phyloP scores from a whole-genome alignment of 2,113 vertebrate genomes.

The Albula goreensis region DNA sequence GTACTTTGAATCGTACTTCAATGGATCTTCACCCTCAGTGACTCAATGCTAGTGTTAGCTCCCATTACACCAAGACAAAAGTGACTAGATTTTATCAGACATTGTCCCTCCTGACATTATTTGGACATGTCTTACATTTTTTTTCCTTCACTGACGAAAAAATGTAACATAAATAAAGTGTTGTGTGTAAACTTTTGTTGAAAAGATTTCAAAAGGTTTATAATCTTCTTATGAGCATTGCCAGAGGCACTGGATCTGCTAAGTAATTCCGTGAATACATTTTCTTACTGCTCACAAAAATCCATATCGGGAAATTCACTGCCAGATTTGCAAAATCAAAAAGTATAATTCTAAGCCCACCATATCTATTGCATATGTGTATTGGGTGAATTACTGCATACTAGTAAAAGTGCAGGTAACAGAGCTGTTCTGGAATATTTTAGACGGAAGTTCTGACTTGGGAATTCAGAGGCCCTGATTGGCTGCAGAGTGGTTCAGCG shows the following conservation, averaged over 20 bases:
- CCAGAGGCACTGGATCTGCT: background rate
- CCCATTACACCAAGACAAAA: background rate
- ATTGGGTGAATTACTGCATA: too few species aligned
- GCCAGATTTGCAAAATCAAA: background rate
- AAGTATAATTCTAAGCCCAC: too few species aligned
- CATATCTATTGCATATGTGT: background rate
- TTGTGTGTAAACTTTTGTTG: background rate
- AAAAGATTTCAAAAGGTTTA: background rate
- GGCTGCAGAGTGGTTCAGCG: too few species aligned
- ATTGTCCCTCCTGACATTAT: background rate
- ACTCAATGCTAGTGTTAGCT: background rate
- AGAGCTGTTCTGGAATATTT: too few species aligned
- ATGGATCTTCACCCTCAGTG: background rate
- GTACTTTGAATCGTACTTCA: background rate
- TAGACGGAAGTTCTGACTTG: too few species aligned
- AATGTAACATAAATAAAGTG: constrained; percentile 22
- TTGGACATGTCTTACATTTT: background rate
- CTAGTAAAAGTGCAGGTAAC: too few species aligned
- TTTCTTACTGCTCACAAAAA: too few species aligned
- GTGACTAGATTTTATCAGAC: background rate
- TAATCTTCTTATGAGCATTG: background rate
- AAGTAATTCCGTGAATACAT: too few species aligned
- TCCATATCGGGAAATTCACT: too few species aligned
- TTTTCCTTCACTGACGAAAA: background rate
- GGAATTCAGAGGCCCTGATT: too few species aligned